A percentile compares a stretch with the other conserved stretches of the same genome.
Conservation (phyloP, 2,888 invertebrate species). For the Synanthedon andrenaeformis region DNA sequence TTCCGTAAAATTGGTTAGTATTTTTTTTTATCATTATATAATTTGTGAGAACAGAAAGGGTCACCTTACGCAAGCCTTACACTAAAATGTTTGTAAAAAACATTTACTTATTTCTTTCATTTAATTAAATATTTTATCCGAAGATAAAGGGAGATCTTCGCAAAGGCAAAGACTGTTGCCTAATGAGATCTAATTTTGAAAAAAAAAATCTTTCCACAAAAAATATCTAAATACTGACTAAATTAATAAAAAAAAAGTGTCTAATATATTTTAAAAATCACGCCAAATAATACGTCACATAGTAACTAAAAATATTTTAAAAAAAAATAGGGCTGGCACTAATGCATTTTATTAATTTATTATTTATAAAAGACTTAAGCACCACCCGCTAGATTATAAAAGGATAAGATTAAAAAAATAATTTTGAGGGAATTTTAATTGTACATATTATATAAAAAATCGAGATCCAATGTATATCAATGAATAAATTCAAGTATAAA, state of each 20-base stretch:
- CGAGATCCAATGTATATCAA: conserved; percentile 47
- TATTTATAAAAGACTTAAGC: conserved; percentile 46
- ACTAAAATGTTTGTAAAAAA: conserved; percentile 36
- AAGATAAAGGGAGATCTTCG: conserved; percentile 57
- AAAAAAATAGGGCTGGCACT: conserved; percentile 41
- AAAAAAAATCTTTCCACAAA: conserved; percentile 42
- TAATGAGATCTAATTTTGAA: conserved; percentile 63
- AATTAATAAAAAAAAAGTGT: conserved; percentile 25
- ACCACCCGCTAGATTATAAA: conserved; percentile 39
- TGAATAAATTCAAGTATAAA: conserved; percentile 20
- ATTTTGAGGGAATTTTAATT: conserved; percentile 10
- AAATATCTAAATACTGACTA: conserved; percentile 46
- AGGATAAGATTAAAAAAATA: conserved; percentile 3
- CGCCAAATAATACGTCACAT: conserved; percentile 53
- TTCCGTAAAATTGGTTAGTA: no score
- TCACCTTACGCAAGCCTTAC: conserved; percentile 26
- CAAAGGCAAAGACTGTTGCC: conserved; percentile 40
- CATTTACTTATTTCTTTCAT: conserved; percentile 20
- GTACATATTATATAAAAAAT: conserved; percentile 38
- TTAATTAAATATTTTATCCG: conserved; percentile 22
- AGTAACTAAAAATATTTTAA: conserved; percentile 15
- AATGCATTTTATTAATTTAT: conserved; percentile 21
- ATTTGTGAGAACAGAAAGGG: conserved; percentile 8
- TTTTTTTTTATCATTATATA: no score
- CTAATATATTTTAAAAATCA: conserved; percentile 28